Percentiles rank a stretch among this genome's conserved stretches.
Evolutionary conservation across 2,888 invertebrate genomes (phyloP).

Genomic region (Polyploca ridens): DNA sequence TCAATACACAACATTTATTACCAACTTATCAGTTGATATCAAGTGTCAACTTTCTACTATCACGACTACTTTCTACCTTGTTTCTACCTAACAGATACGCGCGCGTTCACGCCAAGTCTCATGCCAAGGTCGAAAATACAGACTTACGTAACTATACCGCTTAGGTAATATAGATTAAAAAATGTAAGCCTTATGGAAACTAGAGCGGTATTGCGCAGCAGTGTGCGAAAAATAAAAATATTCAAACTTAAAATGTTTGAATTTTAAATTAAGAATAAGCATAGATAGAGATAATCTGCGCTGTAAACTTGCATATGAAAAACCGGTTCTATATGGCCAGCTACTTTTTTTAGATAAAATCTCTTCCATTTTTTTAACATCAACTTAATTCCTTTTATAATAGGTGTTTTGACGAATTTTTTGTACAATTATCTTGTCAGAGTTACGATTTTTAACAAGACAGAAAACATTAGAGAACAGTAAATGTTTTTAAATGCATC

Average conservation of each 20-base stretch:
- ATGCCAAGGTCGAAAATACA: conserved; percentile 9
- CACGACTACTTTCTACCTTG: background rate
- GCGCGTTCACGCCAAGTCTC: conserved; percentile 1
- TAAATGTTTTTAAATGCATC: background rate
- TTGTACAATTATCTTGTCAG: too few relatives aligned
- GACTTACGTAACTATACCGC: conserved; percentile 10
- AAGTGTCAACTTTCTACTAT: conserved; percentile 9
- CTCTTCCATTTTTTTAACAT: too few relatives aligned
- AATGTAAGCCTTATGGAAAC: conserved; percentile 9
- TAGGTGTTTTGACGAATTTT: too few relatives aligned
- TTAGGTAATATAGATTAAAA: conserved; percentile 7
- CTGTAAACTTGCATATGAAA: too few relatives aligned
- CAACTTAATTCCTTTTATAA: too few relatives aligned
- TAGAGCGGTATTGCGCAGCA: conserved; percentile 7
- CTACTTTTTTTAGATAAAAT: too few relatives aligned
- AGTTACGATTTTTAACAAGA: background rate
- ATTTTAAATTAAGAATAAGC: background rate
- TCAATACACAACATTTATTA: background rate
- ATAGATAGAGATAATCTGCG: background rate
- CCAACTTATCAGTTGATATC: conserved; percentile 4
- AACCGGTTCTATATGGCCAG: too few relatives aligned
- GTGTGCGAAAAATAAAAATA: conserved; percentile 2
- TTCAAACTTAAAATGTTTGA: background rate
- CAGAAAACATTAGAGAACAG: too few relatives aligned
- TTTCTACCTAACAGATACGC: background rate